phyloP scores from a whole-genome alignment of 1,140 invertebrate genomes.

The Bombus vancouverensis region DNA sequence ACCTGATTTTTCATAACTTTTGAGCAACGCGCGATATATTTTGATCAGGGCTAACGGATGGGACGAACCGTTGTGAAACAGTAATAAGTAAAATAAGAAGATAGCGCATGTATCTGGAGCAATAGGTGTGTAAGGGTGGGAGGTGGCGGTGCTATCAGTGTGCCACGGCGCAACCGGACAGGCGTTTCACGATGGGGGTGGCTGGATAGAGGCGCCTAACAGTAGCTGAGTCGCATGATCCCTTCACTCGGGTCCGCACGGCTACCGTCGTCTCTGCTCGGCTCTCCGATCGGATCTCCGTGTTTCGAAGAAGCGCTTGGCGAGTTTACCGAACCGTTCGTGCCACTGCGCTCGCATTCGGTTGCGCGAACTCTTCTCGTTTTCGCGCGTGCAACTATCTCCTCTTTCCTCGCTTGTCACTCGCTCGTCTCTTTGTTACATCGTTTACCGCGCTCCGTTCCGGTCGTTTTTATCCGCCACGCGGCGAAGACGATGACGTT shows the following conservation, averaged over 20 bases:
- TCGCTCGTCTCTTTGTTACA: background rate
- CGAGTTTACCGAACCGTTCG: constrained; percentile 45
- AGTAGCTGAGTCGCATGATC: constrained; percentile 53
- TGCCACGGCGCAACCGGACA: constrained; percentile 54
- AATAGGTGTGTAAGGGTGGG: background rate
- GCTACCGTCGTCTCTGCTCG: constrained; percentile 56
- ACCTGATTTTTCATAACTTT: background rate
- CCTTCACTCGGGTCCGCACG: constrained; percentile 62
- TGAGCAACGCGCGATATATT: background rate
- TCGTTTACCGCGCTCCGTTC: background rate
- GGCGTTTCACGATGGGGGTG: constrained; percentile 41
- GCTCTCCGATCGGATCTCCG: constrained; percentile 24
- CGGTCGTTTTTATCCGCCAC: background rate
- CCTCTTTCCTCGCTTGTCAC: background rate
- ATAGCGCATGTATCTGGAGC: background rate
- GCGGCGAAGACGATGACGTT: constrained; percentile 5
- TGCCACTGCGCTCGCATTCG: constrained; percentile 45
- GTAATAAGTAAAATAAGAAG: constrained; percentile 5
- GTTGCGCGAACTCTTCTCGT: constrained; percentile 35
- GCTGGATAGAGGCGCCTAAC: constrained; percentile 47
- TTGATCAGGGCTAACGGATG: too few species aligned
- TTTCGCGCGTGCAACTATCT: constrained; percentile 24
- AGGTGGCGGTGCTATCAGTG: constrained; percentile 22
- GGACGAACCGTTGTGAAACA: background rate
- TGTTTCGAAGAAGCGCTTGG: constrained; percentile 41